These are phyloP conservation scores for Psittacara wagleri DNA, from an alignment of 2,113 vertebrate species.

Conservation along the genomic window DNA sequence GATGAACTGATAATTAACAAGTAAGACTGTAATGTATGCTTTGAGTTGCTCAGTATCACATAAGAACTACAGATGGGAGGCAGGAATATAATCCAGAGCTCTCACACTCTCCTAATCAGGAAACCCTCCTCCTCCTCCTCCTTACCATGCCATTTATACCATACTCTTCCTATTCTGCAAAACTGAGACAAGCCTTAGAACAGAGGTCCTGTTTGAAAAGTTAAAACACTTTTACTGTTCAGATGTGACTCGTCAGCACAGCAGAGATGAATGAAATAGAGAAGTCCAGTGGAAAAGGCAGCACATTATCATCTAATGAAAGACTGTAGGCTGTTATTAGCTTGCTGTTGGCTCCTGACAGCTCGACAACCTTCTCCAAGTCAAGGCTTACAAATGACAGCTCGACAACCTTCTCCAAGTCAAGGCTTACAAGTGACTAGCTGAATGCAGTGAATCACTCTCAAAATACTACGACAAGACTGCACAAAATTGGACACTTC, in stretches of 20 bases:
- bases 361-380: background rate
- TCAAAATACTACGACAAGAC: background rate
- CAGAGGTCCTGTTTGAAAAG: background rate
- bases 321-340: background rate
- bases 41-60: background rate
- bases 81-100: background rate
- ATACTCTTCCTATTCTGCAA: background rate
- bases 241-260: background rate
- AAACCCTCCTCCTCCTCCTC: background rate
- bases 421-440: background rate
- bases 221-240: background rate
- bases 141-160: background rate
- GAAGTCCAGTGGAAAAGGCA: background rate
- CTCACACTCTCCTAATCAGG: background rate
- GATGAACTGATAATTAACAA: background rate
- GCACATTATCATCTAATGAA: background rate
- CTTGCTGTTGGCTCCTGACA: background rate
- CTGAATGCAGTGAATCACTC: background rate
- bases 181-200: background rate
- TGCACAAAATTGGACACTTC: background rate
- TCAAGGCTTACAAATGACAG: background rate
- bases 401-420: background rate
- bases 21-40: background rate
- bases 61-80: background rate
- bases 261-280: background rate